These are phyloP conservation scores for Volucella zonaria DNA, from an alignment of 2,888 invertebrate species.

Conservation along the genomic window DNA sequence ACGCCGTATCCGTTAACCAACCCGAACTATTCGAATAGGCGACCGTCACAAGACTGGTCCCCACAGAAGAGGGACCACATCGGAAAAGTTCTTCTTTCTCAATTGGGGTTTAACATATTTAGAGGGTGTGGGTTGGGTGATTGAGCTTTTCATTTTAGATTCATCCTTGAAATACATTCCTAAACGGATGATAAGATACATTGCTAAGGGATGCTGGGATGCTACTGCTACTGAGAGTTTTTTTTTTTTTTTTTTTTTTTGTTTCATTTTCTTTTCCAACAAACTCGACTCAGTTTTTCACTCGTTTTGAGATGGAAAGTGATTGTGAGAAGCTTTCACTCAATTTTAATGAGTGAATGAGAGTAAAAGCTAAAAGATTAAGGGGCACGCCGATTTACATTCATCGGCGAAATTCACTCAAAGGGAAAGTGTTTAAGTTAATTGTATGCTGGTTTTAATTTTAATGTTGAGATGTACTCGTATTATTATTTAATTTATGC, in stretches of 20 bases:
- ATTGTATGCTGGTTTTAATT: background rate
- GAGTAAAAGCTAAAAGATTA: slow-evolving; percentile 30
- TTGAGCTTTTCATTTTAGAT: slow-evolving; percentile 57
- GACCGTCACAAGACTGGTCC: slow-evolving; percentile 73
- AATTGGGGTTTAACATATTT: slow-evolving; percentile 10
- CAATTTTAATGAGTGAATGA: slow-evolving; percentile 38
- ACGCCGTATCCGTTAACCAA: slow-evolving; percentile 67
- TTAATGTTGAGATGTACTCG: slow-evolving; percentile 1
- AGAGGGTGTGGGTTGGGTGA: background rate
- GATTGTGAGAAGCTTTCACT: slow-evolving; percentile 47
- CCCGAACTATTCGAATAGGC: slow-evolving; percentile 72
- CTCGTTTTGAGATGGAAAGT: slow-evolving; percentile 73
- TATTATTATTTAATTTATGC: slow-evolving; percentile 9
- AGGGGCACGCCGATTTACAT: background rate
- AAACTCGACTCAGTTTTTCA: slow-evolving; percentile 26
- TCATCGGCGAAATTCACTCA: slow-evolving; percentile 10
- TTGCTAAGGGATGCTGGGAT: slow-evolving; percentile 51
- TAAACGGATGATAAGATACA: slow-evolving; percentile 68
- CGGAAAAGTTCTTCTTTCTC: slow-evolving; percentile 64
- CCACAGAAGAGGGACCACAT: slow-evolving; percentile 60
- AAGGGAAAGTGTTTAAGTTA: slow-evolving; percentile 36
- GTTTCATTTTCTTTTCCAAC: background rate
- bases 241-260: slow-evolving; percentile 9
- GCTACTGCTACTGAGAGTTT: background rate
- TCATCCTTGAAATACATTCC: slow-evolving; percentile 71